Percentiles rank a stretch among this genome's conserved stretches.
Conservation (phyloP, 2,797 vertebrate genomes). For the Artibeus lituratus region DNA sequence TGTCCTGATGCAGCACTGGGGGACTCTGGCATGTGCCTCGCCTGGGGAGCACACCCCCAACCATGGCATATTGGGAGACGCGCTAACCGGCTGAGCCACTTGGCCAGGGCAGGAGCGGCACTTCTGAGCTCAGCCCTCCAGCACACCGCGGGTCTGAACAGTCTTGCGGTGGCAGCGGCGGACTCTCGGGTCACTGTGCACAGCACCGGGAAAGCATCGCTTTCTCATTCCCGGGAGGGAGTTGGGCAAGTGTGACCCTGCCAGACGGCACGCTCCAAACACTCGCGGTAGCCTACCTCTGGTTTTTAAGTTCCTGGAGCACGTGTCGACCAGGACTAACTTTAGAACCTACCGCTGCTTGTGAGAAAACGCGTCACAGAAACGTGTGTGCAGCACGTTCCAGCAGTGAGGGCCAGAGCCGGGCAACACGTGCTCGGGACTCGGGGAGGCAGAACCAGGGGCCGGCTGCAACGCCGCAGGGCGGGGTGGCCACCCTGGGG, state of each 20-base stretch:
- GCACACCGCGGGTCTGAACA: background rate
- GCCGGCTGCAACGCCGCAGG: fast-evolving
- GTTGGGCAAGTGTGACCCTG: background rate
- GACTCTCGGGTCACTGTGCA: fast-evolving
- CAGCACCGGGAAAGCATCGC: background rate
- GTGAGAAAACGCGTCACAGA: background rate
- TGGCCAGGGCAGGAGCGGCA: no score
- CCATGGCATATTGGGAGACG: no score
- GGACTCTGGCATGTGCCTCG: no score
- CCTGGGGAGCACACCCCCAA: no score
- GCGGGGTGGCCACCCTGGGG: fast-evolving
- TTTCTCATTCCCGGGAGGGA: background rate
- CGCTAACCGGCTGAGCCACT: no score
- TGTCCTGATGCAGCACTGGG: fast-evolving
- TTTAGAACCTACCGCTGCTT: background rate
- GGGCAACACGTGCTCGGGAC: background rate
- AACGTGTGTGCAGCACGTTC: fast-evolving
- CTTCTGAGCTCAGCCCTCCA: fast-evolving
- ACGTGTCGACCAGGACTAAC: background rate
- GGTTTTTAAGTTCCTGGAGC: background rate
- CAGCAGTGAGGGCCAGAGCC: no score
- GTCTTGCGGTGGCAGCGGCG: background rate
- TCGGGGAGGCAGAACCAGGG: fast-evolving
- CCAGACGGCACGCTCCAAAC: background rate
- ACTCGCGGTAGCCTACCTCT: background rate